phyloP scores from a whole-genome alignment of 2,888 invertebrate genomes.

The Leuctra nigra region DNA sequence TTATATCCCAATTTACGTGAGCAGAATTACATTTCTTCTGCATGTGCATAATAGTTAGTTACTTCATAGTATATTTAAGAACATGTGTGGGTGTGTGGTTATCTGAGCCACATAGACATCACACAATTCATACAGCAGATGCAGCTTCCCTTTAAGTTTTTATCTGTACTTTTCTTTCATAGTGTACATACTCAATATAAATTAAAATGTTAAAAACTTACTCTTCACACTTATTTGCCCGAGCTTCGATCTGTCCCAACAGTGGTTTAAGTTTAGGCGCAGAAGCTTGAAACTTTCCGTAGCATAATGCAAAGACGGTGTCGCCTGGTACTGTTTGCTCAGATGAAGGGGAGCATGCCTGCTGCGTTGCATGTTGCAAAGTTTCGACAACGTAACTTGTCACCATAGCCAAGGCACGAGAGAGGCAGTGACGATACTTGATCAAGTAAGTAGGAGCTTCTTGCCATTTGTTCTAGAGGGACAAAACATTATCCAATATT shows the following conservation, averaged over 20 bases:
- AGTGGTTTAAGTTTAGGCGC: constrained; percentile 76
- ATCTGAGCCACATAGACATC: no score
- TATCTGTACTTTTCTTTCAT: no score
- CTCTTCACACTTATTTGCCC: constrained; percentile 65
- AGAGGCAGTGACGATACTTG: constrained; percentile 78
- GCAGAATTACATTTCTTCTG: no score
- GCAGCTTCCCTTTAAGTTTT: no score
- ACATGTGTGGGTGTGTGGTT: no score
- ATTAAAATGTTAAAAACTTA: constrained; percentile 47
- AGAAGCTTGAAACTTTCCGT: constrained; percentile 93
- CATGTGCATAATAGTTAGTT: no score
- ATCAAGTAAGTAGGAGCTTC: constrained; percentile 76
- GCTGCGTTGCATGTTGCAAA: constrained; percentile 71
- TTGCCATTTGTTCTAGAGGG: constrained; percentile 67
- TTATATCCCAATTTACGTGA: no score
- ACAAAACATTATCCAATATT: no score
- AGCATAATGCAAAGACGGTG: constrained; percentile 76
- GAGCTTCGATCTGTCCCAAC: constrained; percentile 73
- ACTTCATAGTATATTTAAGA: no score
- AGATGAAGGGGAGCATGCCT: constrained; percentile 47
- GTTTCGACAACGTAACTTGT: constrained; percentile 71
- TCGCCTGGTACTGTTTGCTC: constrained; percentile 34
- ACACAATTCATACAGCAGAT: no score
- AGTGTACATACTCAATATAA: no score
- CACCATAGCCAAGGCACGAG: constrained; percentile 70